These are phyloP conservation scores for Battus philenor DNA, from an alignment of 1,140 invertebrate species.

Conservation along the genomic window DNA sequence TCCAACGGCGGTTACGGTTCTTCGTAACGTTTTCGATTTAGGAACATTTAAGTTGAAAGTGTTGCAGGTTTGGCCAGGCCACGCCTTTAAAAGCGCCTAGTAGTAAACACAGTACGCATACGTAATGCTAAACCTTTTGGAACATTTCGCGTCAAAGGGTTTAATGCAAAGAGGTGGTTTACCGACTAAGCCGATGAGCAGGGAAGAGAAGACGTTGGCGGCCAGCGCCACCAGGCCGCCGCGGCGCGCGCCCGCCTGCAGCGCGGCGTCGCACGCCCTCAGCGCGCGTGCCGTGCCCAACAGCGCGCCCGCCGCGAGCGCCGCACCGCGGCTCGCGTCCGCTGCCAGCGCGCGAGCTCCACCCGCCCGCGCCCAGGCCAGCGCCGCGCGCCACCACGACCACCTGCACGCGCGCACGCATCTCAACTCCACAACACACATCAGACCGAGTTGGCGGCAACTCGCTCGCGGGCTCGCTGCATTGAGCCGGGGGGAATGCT, in stretches of 20 bases:
- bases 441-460: background rate
- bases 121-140: too few relatives aligned
- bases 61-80: too few relatives aligned
- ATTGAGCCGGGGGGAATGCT: background rate
- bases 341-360: slow-evolving; percentile 52
- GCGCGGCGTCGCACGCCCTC: slow-evolving; percentile 51
- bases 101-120: too few relatives aligned
- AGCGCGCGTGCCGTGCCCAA: slow-evolving; percentile 60
- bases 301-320: slow-evolving; percentile 46
- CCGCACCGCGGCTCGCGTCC: slow-evolving; percentile 52
- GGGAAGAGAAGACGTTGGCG: slow-evolving; percentile 58
- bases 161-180: too few relatives aligned
- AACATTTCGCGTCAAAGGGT: too few relatives aligned
- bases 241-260: slow-evolving; percentile 47
- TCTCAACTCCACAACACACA: background rate
- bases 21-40: too few relatives aligned
- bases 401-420: slow-evolving; percentile 63
- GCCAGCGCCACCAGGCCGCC: slow-evolving; percentile 52
- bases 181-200: slow-evolving; percentile 63
- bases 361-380: slow-evolving; percentile 54
- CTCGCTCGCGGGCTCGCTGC: background rate
- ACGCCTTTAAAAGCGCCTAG: too few relatives aligned
- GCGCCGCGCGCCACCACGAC: slow-evolving; percentile 52
- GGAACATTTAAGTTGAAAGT: too few relatives aligned
- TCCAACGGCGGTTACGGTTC: too few relatives aligned